Percentiles rank a stretch among this genome's conserved stretches.
These are phyloP conservation scores for Pelmatolapia mariae DNA, from an alignment of 2,113 vertebrate species.

Conservation along the genomic window DNA sequence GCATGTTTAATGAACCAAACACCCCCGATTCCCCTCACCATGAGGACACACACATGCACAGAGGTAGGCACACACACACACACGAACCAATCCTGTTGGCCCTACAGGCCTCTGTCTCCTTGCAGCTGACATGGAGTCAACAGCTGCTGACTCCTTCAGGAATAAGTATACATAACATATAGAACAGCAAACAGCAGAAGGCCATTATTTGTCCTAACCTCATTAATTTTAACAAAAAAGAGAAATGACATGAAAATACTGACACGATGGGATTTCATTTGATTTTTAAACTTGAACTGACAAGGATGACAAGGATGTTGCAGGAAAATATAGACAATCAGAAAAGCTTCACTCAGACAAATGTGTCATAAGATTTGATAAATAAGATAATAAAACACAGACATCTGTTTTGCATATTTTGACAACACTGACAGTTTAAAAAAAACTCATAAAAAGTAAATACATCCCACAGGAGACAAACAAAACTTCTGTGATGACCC, in stretches of 20 bases:
- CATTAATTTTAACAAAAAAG: not conserved
- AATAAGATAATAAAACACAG: not conserved
- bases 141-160: constrained; percentile 53
- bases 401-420: not conserved
- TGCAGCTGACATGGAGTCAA: constrained; percentile 49
- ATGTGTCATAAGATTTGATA: not conserved
- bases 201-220: not conserved
- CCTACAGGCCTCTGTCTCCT: constrained; percentile 46
- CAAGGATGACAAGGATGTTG: not conserved
- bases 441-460: not conserved
- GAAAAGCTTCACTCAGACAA: not conserved
- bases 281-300: not conserved
- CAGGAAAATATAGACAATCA: not conserved
- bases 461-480: not conserved
- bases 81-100: not conserved
- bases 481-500: not conserved
- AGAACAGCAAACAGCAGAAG: not conserved
- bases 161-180: constrained; percentile 26
- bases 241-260: not conserved
- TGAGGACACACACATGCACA: constrained; percentile 23
- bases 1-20: constrained; percentile 77
- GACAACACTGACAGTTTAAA: not conserved
- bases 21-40: constrained; percentile 46
- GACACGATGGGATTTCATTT: not conserved
- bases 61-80: not conserved